Percentiles rank a stretch among this genome's conserved stretches.
Conservation (phyloP, 1,140 invertebrate species). For the Cydia pomonella region DNA sequence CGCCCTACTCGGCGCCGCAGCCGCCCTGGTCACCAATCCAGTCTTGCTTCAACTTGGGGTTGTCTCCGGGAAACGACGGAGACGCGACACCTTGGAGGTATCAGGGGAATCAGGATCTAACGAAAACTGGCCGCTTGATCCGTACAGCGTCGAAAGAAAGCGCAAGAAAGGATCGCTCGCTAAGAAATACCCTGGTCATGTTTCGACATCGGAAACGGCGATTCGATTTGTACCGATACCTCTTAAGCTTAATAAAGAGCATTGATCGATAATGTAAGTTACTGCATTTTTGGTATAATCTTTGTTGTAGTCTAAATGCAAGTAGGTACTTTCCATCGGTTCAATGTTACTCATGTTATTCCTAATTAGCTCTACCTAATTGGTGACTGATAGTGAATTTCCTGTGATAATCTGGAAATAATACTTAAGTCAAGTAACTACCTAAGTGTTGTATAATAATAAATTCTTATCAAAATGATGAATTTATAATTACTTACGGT, state of each 20-base stretch:
- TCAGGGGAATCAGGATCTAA: constrained; percentile 38
- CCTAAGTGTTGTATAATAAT: not conserved
- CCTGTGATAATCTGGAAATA: constrained; percentile 17
- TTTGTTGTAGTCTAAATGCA: not conserved
- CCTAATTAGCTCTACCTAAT: constrained; percentile 14
- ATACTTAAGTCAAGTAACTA: not conserved
- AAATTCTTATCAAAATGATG: not conserved
- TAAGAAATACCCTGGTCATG: constrained; percentile 29
- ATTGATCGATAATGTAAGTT: constrained; percentile 25
- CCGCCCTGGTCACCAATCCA: constrained; percentile 88
- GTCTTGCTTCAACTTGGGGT: constrained; percentile 88
- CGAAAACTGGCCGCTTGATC: not conserved
- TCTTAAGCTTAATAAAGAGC: constrained; percentile 46
- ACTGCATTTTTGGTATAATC: not conserved
- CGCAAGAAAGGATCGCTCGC: not conserved
- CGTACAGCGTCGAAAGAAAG: not conserved
- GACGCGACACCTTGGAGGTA: constrained; percentile 63
- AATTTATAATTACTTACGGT: constrained; percentile 8
- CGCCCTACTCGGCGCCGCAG: constrained; percentile 88
- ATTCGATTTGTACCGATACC: constrained; percentile 53
- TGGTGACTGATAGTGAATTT: constrained; percentile 12
- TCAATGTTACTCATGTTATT: not conserved
- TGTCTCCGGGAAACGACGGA: constrained; percentile 80
- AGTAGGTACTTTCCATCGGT: not conserved
- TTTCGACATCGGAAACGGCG: not conserved